phyloP scores from a whole-genome alignment of 1,140 invertebrate genomes.

The Drosophila teissieri region DNA sequence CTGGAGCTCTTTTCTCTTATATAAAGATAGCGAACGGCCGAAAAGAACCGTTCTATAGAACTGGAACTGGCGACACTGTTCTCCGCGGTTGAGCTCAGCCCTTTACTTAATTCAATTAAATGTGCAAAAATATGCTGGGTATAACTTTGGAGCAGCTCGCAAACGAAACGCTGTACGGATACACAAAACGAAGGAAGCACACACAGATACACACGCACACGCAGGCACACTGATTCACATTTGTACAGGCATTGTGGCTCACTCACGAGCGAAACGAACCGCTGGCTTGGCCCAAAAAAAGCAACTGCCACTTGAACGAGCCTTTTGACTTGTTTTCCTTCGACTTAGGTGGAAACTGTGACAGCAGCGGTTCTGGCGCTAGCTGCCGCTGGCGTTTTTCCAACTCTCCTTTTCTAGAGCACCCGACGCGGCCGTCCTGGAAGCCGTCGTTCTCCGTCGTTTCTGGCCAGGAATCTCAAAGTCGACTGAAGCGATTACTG shows the following conservation, averaged over 20 bases:
- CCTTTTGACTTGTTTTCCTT: constrained; percentile 71
- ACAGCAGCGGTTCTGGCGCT: constrained; percentile 41
- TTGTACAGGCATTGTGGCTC: constrained; percentile 9
- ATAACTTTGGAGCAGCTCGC: constrained; percentile 63
- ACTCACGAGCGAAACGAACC: constrained; percentile 32
- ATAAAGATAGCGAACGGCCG: constrained; percentile 45
- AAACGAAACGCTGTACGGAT: constrained; percentile 58
- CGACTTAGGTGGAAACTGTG: constrained; percentile 59
- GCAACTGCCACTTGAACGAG: constrained; percentile 72
- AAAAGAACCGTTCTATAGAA: constrained; percentile 3
- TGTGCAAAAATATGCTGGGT: constrained; percentile 50
- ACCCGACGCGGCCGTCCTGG: constrained; percentile 33
- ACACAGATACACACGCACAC: constrained; percentile 41
- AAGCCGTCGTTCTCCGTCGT: constrained; percentile 19
- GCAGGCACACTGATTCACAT: constrained; percentile 15
- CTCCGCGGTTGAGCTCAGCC: constrained; percentile 36
- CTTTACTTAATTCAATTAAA: constrained; percentile 74
- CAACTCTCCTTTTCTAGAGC: constrained; percentile 58
- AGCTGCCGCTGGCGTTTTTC: constrained; percentile 74
- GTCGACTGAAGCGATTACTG: constrained; percentile 66
- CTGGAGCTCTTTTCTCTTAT: constrained; percentile 52
- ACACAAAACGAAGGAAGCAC: constrained; percentile 63
- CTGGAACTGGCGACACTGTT: constrained; percentile 33
- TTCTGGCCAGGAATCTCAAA: constrained; percentile 76
- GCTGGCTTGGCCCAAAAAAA: constrained; percentile 47